Base-by-base conservation (phyloP, 2,888 invertebrate species). In the Caenorhabditis doughertyi region DNA sequence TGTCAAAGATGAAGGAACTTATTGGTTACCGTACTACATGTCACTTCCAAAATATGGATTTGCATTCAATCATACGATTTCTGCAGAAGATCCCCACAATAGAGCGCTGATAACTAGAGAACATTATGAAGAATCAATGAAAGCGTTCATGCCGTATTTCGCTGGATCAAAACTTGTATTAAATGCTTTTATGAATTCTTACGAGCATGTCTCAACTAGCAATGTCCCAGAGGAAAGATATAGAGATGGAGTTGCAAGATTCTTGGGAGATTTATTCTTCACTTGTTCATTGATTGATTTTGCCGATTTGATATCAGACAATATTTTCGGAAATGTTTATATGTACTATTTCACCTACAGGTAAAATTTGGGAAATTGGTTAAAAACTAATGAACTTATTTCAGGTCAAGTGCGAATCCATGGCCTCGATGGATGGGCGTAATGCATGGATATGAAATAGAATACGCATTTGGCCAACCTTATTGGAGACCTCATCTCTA, bases 351-450 rank as follows among this genome's bases (percentile, higher is more conserved):
- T 91, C 74, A 90, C 90, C 0, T 89, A 88, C 79, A 87, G 92
- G 77, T 92, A 64, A 42, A 27, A 21, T 23, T 11, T 7, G 55
- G 21, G 25, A 21, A 13, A 21, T 13, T 9, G 29, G 2, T 60
- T 39, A 47, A 39, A 49, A 27, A 42, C 4, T 11, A 7, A 60
- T 39, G 16, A 47, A 13, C 39, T 39, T 9, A 39, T 76, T 76
- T 3, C 64, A 89, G 91, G 47, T 90, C 92, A 18, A 88, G 92
- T 5, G 95, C 95, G 65, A 97, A 96, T 90, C 94, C 96, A 49
- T 98, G 98, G 98, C 98, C 97, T 29, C 95, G 96, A 92, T 98
- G 98, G 98, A 98, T 98, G 97, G 98, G 98, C 0, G 97, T 97
- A 83, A 95, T 98, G 94, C 98, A 98, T 90, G 98, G 96, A 0